Evolutionary conservation across 2,113 vertebrate genomes (phyloP).

Genomic region (Centrocercus urophasianus): DNA sequence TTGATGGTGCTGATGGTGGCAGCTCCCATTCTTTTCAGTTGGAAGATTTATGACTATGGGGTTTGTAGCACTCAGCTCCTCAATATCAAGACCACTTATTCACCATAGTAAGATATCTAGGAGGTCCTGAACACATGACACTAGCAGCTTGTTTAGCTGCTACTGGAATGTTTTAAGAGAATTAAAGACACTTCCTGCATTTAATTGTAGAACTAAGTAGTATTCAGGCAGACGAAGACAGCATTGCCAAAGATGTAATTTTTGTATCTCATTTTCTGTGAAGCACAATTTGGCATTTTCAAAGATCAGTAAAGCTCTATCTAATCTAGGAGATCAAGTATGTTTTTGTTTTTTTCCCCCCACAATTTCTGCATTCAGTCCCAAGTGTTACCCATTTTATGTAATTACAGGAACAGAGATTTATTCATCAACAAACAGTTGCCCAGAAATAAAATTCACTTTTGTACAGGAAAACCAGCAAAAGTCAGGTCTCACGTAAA

Average conservation of each 20-base stretch:
- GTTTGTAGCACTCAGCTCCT: background rate
- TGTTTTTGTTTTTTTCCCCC: rapidly evolving
- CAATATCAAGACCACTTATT: background rate
- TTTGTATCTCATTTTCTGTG: background rate
- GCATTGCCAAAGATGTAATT: background rate
- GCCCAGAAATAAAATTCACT: background rate
- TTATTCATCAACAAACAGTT: background rate
- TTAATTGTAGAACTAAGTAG: background rate
- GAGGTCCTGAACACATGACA: background rate
- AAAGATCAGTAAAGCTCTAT: background rate
- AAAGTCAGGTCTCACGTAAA: background rate
- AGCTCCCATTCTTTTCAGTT: background rate
- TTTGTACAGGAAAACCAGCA: background rate
- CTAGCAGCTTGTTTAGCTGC: background rate
- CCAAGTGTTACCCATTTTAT: background rate
- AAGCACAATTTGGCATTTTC: background rate
- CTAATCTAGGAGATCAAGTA: background rate
- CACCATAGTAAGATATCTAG: background rate
- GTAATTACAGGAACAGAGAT: background rate
- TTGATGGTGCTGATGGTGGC: rapidly evolving
- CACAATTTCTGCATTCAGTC: background rate
- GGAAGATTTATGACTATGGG: background rate
- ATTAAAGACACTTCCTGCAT: constrained; percentile 1
- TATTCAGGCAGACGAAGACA: background rate
- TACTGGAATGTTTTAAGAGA: constrained; percentile 10